These are phyloP conservation scores for Bombyx mandarina DNA, from an alignment of 1,140 invertebrate genomes.

Conservation along the genomic window DNA sequence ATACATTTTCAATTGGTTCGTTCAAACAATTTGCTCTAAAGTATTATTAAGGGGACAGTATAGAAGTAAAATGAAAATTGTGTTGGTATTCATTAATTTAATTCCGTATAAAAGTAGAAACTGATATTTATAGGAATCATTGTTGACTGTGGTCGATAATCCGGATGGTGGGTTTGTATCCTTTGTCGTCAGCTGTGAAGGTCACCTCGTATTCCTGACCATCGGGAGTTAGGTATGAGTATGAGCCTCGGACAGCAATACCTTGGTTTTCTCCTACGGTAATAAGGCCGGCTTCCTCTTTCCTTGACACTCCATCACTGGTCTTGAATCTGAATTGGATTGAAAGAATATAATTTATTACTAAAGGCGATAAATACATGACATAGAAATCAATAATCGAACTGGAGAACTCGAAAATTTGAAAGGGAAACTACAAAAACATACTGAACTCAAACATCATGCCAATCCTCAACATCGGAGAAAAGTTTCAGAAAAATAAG, in stretches of 20 bases:
- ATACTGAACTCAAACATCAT: too few species aligned
- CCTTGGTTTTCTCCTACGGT: slow-evolving; percentile 74
- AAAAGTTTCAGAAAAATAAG: too few species aligned
- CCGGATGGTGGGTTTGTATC: slow-evolving; percentile 69
- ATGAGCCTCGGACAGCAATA: slow-evolving; percentile 74
- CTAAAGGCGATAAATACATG: too few species aligned
- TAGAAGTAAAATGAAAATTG: too few species aligned
- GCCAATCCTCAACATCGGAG: too few species aligned
- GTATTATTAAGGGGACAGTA: too few species aligned
- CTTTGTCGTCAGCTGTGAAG: slow-evolving; percentile 72
- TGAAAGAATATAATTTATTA: too few species aligned
- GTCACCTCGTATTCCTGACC: slow-evolving; percentile 80
- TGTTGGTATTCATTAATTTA: neutral
- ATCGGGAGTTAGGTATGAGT: slow-evolving; percentile 75
- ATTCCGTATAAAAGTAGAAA: slow-evolving; percentile 7
- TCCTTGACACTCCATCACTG: slow-evolving; percentile 60
- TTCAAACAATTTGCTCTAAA: too few species aligned
- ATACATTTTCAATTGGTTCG: too few species aligned
- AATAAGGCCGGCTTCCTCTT: slow-evolving; percentile 57
- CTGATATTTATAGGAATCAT: slow-evolving; percentile 22
- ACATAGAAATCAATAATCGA: too few species aligned
- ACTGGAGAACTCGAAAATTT: too few species aligned
- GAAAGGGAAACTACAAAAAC: too few species aligned
- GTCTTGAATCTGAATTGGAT: slow-evolving; percentile 55
- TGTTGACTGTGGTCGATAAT: slow-evolving; percentile 21